Conservation (phyloP, 2,113 vertebrate genomes). For the Anser brachyrhynchus region DNA sequence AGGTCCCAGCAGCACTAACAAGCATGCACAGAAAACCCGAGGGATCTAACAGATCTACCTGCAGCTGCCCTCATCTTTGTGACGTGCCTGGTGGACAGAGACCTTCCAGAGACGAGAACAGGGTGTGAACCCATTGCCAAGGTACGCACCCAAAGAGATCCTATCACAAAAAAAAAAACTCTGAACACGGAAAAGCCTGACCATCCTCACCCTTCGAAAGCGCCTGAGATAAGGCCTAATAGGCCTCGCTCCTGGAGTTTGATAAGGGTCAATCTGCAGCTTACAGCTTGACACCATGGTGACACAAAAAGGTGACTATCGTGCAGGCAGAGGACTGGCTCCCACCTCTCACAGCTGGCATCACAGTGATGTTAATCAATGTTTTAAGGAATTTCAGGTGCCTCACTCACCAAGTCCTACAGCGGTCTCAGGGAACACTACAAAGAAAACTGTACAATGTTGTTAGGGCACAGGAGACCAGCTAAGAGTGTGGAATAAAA, state of each 20-base stretch:
- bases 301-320: not conserved
- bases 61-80: not conserved
- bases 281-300: not conserved
- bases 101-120: not conserved
- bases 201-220: not conserved
- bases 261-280: not conserved
- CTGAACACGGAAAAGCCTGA: not conserved
- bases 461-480: not conserved
- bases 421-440: not conserved
- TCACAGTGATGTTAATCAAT: not conserved
- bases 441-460: not conserved
- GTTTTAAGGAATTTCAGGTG: not conserved
- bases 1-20: not conserved
- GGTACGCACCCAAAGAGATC: not conserved
- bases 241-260: not conserved
- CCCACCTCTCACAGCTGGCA: not conserved
- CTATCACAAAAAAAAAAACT: not conserved
- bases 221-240: not conserved
- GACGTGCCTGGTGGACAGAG: not conserved
- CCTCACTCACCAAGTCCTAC: not conserved
- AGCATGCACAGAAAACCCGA: accelerated
- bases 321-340: not conserved
- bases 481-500: not conserved
- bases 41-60: not conserved
- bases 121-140: not conserved